Base-by-base conservation (phyloP, 2,888 invertebrate species). In the Phyllotreta cruciferae region DNA sequence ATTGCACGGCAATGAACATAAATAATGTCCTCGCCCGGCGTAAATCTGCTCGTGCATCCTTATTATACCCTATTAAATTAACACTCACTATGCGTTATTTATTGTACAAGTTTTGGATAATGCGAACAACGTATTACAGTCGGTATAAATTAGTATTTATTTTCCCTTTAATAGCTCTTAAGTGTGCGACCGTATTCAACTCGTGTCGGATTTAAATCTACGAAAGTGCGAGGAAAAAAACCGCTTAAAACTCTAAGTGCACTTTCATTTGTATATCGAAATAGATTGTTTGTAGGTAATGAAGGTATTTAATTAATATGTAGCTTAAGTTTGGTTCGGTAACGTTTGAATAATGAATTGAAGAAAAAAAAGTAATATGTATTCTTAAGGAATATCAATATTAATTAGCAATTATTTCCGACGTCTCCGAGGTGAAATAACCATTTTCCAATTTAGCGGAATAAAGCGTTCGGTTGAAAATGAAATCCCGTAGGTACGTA, bases 31-130 rank as follows among this genome's bases (percentile, higher is more conserved):
- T 57, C 62, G 57, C 61, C 60, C 64, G 63, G 70, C 70, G 71
- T 73, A 71, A 72, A 74, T 74, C 71, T 73, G 70, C 70, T 57
- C 63, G 55, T 58, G 67, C 66, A 72, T 72, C 71, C 71, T 73
- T 71, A 70, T 71, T 72, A 68, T 63, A 64, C 65, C 66, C 66
- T 60, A 69, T 69, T 69, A 71, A 70, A 70, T 70, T 66, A 68
- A 60, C 68, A 69, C 66, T 62, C 62, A 64, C 60, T 62, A 56
- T 62, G 42, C 38, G 58, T 62, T 64, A 68, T 69, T 69, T 68
- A 69, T 64, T 38, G 60, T 47, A 45, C 49, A 55, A 63, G 55
- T 63, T 63, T 60, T 50, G 42, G 49, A 60, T 58, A 63, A 58
- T 52, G 34, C 37, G 24, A 55, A 54, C 55, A 60, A 58, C 54